phyloP scores from a whole-genome alignment of 2,113 vertebrate genomes.

The Deroptyus accipitrinus region DNA sequence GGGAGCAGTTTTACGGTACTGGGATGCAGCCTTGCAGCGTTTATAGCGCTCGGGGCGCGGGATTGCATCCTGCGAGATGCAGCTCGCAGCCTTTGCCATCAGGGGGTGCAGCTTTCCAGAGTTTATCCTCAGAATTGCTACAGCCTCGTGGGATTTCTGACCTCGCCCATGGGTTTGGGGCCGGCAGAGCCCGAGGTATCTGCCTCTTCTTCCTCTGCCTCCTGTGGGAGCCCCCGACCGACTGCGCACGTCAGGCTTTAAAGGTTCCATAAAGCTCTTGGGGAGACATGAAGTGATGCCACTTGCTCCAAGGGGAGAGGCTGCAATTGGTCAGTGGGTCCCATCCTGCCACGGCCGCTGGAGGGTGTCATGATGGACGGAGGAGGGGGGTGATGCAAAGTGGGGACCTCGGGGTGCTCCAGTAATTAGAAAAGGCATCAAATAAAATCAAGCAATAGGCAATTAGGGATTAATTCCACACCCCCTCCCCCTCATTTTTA shows the following conservation, averaged over 20 bases:
- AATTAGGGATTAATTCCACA: background rate
- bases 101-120: background rate
- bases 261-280: slow-evolving; percentile 18
- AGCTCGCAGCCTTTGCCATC: background rate
- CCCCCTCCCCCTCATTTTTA: background rate
- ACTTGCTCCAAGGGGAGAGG: too few species aligned
- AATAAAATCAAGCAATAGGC: background rate
- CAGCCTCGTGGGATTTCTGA: accelerated
- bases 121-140: background rate
- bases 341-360: background rate
- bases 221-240: background rate
- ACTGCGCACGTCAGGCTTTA: background rate
- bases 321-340: accelerated
- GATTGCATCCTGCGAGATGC: accelerated
- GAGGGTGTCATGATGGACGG: background rate
- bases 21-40: accelerated
- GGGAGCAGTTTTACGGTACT: accelerated
- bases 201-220: too few species aligned
- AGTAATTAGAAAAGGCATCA: background rate
- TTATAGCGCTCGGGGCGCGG: accelerated
- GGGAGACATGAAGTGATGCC: accelerated
- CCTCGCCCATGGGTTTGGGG: background rate
- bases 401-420: background rate
- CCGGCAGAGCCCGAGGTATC: slow-evolving; percentile 82
- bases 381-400: background rate